Base-by-base conservation (phyloP, 1,140 invertebrate genomes). In the Heterodera carotae region DNA sequence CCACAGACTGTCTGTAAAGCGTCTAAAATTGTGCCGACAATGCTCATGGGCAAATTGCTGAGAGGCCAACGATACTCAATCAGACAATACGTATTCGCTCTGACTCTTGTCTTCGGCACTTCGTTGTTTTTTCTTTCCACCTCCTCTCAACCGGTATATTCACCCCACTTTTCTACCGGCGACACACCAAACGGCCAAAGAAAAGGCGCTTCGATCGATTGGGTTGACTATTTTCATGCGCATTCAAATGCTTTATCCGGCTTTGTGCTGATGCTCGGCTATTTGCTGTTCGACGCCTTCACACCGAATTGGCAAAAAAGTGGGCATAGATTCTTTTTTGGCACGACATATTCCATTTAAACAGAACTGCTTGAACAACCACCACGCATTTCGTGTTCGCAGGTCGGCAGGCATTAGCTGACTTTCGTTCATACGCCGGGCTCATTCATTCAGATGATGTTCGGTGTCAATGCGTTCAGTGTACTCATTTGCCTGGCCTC, bases 231-330 rank as follows among this genome's bases (percentile, higher is more conserved):
- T 29, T 66, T 66, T 0, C 12, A 27, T 7, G 29, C 27, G 3
- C 12, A 34, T 15, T 66, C 62, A 10, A 66, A 66, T n/a, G 94
- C 94, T 33, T 86, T 93, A 68, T 94, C 94, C 22, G 96, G 96
- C 59, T 88, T 94, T 31, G 90, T 95, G 76, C 91, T 98, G 76
- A 91, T 99, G 79, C 90, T 91, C 78, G 91, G 93, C 72, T 99
- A 99, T 89, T 93, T 99, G 91, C 88, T 92, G 60, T 94, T 96
- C 89, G 97, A 99, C 89, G 95, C 95, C 89, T 99, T 99, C 89
- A 99, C 97, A 12, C 93, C 94, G 69, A 98, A 97, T 88, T 99
- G 96, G 95, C 97, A 99, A 90, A 93, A 93, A 81, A 92, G 92
- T 82, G 90, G 99, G 39, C 97, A 81, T 86, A 33, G 86, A 83